Percentiles rank a stretch among this genome's conserved stretches.
phyloP scores from a whole-genome alignment of 2,888 invertebrate species.

The Dione vanillae region DNA sequence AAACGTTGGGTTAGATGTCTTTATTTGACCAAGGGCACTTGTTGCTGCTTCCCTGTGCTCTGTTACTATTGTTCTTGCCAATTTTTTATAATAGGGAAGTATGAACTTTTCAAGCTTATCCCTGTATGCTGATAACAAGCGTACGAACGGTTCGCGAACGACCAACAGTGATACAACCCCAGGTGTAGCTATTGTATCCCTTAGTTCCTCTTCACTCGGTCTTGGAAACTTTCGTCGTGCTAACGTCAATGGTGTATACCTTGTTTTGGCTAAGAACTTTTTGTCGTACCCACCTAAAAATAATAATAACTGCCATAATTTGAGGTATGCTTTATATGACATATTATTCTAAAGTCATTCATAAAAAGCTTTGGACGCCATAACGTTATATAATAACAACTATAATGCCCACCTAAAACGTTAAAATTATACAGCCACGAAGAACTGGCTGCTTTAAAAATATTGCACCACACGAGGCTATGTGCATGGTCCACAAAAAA shows the following conservation, averaged over 20 bases:
- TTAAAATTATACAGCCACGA: constrained; percentile 92
- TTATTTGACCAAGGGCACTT: constrained; percentile 64
- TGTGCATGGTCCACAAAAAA: constrained; percentile 88
- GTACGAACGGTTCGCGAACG: constrained; percentile 89
- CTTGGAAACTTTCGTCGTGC: constrained; percentile 88
- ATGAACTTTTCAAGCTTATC: constrained; percentile 89
- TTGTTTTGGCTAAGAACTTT: constrained; percentile 83
- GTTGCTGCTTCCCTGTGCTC: constrained; percentile 80
- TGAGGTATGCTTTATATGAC: too few species aligned
- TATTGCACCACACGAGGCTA: constrained; percentile 89
- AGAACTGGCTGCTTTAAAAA: constrained; percentile 91
- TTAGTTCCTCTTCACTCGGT: constrained; percentile 85
- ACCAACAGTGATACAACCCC: constrained; percentile 87
- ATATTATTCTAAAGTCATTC: too few species aligned
- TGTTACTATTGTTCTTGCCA: constrained; percentile 86
- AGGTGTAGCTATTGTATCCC: constrained; percentile 83
- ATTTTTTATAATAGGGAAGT: constrained; percentile 87
- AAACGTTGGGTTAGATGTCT: constrained; percentile 85
- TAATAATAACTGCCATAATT: background rate
- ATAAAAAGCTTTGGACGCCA: too few species aligned
- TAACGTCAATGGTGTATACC: constrained; percentile 86
- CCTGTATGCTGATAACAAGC: constrained; percentile 88
- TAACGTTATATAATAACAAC: constrained; percentile 35
- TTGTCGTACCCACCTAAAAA: constrained; percentile 84
- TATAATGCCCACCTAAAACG: constrained; percentile 82